Conservation (phyloP, 2,797 vertebrate species). For the Pangasius mekongensis region DNA sequence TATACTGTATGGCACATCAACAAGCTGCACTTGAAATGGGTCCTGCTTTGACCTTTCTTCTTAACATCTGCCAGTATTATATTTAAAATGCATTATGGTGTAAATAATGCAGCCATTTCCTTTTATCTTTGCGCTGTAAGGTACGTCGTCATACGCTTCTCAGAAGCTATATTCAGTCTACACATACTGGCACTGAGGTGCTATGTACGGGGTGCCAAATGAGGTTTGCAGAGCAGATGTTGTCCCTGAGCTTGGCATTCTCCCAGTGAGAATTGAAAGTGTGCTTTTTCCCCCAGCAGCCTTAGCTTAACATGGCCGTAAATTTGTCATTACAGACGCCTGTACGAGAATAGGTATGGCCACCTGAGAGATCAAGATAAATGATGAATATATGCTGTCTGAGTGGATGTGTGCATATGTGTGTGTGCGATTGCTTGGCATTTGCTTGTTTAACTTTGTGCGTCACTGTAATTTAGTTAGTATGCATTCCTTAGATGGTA, state of each 20-base stretch:
- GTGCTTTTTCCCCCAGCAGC: background rate
- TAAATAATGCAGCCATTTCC: background rate
- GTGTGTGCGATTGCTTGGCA: constrained; percentile 16
- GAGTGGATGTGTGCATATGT: background rate
- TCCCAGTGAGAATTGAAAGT: constrained; percentile 14
- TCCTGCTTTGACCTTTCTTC: background rate
- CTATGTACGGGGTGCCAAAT: background rate
- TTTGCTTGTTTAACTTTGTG: constrained; percentile 10
- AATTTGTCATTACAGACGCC: constrained; percentile 22
- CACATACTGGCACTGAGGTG: background rate
- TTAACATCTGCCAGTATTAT: background rate
- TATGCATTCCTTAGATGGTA: background rate
- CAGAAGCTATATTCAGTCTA: background rate
- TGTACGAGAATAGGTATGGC: background rate
- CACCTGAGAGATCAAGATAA: background rate
- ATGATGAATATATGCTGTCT: background rate
- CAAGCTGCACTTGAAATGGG: background rate
- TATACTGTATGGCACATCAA: no score
- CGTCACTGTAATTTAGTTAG: background rate
- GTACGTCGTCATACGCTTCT: background rate
- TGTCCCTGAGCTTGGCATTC: constrained; percentile 15
- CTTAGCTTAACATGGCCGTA: constrained; percentile 4
- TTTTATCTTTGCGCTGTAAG: background rate
- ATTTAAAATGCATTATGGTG: background rate
- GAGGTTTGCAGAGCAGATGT: constrained; percentile 32